Conservation (phyloP, 2,113 vertebrate species). For the Nesospiza acunhae region DNA sequence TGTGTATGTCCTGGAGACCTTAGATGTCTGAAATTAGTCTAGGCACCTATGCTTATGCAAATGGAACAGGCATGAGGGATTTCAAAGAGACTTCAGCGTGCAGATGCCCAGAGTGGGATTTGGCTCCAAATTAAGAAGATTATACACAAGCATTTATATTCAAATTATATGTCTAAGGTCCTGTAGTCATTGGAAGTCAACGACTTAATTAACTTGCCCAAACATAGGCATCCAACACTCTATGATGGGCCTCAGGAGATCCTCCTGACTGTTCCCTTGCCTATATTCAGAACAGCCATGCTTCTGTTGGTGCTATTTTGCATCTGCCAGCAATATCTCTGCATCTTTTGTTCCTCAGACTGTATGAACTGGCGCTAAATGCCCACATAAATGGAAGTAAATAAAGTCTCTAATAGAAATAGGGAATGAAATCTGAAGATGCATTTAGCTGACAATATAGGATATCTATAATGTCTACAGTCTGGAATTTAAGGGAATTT, state of each 20-base stretch:
- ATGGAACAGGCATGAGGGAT: not conserved
- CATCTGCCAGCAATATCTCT: not conserved
- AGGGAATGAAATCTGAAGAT: not conserved
- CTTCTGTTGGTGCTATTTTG: not conserved
- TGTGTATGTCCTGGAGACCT: not conserved
- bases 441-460: not conserved
- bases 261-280: not conserved
- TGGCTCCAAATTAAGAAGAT: not conserved
- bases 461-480: not conserved
- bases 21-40: not conserved
- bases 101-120: not conserved
- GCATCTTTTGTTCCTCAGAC: not conserved
- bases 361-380: not conserved
- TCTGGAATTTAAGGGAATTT: not conserved
- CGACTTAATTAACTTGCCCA: not conserved
- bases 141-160: not conserved
- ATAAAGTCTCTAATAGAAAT: not conserved
- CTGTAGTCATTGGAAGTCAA: not conserved
- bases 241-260: not conserved
- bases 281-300: not conserved
- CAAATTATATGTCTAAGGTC: not conserved
- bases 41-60: not conserved
- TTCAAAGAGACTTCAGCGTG: not conserved
- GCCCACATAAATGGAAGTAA: not conserved
- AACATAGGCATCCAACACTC: not conserved